Conservation (phyloP, 2,797 vertebrate genomes). For the Nothura maculosa region DNA sequence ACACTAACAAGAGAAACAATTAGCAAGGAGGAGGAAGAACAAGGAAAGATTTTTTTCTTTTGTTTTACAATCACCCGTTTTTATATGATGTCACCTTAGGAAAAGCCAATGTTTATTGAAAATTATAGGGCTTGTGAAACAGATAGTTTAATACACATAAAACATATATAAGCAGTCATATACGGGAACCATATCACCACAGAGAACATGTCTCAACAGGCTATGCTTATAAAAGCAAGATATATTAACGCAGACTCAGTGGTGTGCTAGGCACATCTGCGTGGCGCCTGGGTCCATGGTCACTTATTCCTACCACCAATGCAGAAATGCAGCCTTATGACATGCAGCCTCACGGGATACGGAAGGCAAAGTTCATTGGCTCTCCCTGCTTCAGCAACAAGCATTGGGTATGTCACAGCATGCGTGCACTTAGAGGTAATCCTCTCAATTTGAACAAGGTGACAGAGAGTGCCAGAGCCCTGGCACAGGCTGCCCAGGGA, state of each 20-base stretch:
- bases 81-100: not conserved
- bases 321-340: not conserved
- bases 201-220: not conserved
- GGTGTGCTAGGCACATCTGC: not conserved
- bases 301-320: not conserved
- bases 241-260: not conserved
- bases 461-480: no score
- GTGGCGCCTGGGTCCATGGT: not conserved
- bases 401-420: not conserved
- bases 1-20: constrained; percentile 34
- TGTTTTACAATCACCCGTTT: not conserved
- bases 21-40: constrained; percentile 20
- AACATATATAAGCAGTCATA: not conserved
- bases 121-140: not conserved
- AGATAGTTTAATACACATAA: not conserved
- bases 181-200: not conserved
- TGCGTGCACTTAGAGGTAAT: not conserved
- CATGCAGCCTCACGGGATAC: not conserved
- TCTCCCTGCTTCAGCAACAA: not conserved
- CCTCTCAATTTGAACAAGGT: not conserved
- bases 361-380: not conserved
- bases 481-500: no score
- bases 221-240: not conserved
- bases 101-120: not conserved
- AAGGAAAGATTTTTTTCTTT: not conserved